These are phyloP conservation scores for Brachyopa scutellaris DNA, from an alignment of 2,888 invertebrate species.

Conservation along the genomic window DNA sequence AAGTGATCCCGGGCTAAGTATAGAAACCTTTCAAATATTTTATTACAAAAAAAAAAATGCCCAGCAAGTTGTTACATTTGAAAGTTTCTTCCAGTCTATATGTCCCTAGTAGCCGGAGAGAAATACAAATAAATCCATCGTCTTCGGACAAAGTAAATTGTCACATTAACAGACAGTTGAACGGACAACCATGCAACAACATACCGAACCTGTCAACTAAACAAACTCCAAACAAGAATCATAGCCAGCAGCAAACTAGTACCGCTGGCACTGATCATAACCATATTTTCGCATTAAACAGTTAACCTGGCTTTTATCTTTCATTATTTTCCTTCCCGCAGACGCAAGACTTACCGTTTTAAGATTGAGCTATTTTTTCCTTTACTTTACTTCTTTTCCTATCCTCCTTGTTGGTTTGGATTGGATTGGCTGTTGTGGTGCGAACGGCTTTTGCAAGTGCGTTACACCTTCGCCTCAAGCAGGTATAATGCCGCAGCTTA, in stretches of 20 bases:
- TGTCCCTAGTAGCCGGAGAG: no score
- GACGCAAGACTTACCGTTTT: conserved; percentile 55
- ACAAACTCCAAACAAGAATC: conserved; percentile 10
- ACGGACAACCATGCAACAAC: conserved; percentile 31
- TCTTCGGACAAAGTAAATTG: conserved; percentile 32
- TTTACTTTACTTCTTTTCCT: conserved; percentile 17
- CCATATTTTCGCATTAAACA: conserved; percentile 45
- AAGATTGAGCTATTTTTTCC: conserved; percentile 49
- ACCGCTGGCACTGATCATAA: conserved; percentile 12
- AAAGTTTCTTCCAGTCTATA: no score
- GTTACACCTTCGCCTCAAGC: conserved; percentile 45
- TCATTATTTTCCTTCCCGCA: not conserved
- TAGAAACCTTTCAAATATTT: no score
- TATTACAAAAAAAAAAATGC: no score
- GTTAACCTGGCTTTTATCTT: conserved; percentile 28
- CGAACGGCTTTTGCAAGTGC: conserved; percentile 29
- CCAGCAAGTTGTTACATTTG: no score
- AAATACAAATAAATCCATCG: not conserved
- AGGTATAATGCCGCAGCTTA: conserved; percentile 18
- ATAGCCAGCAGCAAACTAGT: not conserved
- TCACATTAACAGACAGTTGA: conserved; percentile 20
- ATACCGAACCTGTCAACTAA: conserved; percentile 40
- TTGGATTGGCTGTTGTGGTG: not conserved
- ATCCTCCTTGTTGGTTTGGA: conserved; percentile 4
- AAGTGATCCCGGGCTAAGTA: no score